Evolutionary conservation across 2,113 vertebrate genomes (phyloP).

Genomic region (Cisticola juncidis): DNA sequence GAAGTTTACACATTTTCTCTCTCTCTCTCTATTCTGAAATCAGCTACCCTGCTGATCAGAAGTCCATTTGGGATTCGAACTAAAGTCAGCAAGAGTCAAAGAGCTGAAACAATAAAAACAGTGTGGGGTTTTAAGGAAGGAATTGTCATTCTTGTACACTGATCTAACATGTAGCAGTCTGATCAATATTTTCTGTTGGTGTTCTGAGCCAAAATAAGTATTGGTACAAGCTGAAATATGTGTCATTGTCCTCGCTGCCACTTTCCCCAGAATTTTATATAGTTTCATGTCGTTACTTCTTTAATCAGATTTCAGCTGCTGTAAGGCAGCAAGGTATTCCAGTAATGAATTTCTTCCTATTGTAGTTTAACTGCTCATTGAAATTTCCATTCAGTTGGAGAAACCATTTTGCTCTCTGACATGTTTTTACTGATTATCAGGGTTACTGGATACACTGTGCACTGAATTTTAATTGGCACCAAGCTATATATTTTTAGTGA

Average conservation of each 20-base stretch:
- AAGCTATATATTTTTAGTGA: conserved; percentile 60
- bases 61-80: conserved; percentile 39
- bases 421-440: conserved; percentile 74
- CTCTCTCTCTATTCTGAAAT: conserved; percentile 35
- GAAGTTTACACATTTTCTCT: conserved; percentile 64
- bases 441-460: conserved; percentile 64
- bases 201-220: background rate
- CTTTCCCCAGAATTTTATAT: background rate
- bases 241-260: background rate
- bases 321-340: conserved; percentile 66
- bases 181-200: conserved; percentile 13
- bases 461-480: conserved; percentile 69
- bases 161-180: background rate
- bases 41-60: conserved; percentile 57
- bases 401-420: conserved; percentile 51
- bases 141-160: conserved; percentile 48
- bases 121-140: background rate
- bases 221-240: background rate
- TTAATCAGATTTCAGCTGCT: conserved; percentile 70
- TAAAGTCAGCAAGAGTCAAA: conserved; percentile 39
- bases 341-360: conserved; percentile 70
- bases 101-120: conserved; percentile 28
- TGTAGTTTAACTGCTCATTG: conserved; percentile 72
- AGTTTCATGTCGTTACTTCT: conserved; percentile 45
- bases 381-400: conserved; percentile 65